Percentiles rank a stretch among this genome's conserved stretches.
Evolutionary conservation across 2,113 vertebrate species (phyloP).

Genomic region (Eublepharis macularius): DNA sequence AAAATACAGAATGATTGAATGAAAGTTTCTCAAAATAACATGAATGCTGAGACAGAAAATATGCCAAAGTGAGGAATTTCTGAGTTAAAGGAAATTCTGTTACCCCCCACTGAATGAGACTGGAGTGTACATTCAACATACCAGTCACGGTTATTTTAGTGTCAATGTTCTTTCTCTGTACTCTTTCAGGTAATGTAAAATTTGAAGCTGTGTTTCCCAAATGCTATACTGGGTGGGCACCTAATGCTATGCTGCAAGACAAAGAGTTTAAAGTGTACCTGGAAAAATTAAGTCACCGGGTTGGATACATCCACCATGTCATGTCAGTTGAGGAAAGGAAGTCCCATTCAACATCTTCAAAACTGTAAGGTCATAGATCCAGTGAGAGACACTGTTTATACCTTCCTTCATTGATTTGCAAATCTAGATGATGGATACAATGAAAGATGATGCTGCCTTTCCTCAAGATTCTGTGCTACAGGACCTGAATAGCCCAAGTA

Average conservation of each 20-base stretch:
- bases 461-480: no score
- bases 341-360: no score
- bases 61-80: constrained; percentile 42
- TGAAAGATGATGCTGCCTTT: no score
- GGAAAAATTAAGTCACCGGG: neutral
- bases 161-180: constrained; percentile 6
- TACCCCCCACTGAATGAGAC: neutral
- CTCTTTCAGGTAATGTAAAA: constrained; percentile 24
- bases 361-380: no score
- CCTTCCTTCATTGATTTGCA: no score
- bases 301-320: neutral
- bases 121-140: constrained; percentile 11
- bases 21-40: constrained; percentile 65
- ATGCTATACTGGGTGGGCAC: neutral
- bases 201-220: neutral
- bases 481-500: no score
- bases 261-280: neutral
- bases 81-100: constrained; percentile 45
- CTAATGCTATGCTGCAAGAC: neutral
- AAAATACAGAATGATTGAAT: constrained; percentile 66
- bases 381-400: no score
- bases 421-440: no score
- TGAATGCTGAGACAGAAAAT: constrained; percentile 44
- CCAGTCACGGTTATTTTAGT: constrained; percentile 3
- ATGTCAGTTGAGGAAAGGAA: neutral